Base-by-base conservation (phyloP, 2,113 vertebrate genomes). In the Apus apus region DNA sequence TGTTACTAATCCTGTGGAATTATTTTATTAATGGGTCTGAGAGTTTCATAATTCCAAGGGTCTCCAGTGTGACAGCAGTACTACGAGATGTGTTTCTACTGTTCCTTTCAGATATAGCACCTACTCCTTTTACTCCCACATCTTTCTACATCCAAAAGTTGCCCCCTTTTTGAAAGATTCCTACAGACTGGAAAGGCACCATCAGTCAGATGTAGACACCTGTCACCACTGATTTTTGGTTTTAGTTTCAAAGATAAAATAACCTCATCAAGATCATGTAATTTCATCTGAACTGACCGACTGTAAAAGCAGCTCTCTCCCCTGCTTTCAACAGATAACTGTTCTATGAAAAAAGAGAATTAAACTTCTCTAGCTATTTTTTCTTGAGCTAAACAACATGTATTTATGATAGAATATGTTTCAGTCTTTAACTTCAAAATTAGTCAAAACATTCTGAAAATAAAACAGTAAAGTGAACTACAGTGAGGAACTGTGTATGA, bases 241-340 rank as follows among this genome's bases (percentile, higher is more conserved):
- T 12, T 61, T 15, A 57, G 13, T 86, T 88, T 70, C 15, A 66
- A 73, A 83, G 11, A 83, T 15, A 26, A 68, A 87, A 65, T 11
- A 83, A 56, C 12, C 29, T 82, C 0, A 0, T 61, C 48, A 66
- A 45, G 16, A 19, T 79, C 46, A 25, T 5, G 25, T 2, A 15
- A 32, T 46, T 83, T 45, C 5, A 2, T 32, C 82, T 62, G 25
- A 85, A 38, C 23, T 53, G 51, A 66, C 23, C 50, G 46, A 66
- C 40, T 53, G 13, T 58, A 43, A 68, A 43, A 48, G 11, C 38
- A 46, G 10, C 36, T 15, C 36, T 77, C 25, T 54, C 50, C 30
- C 7, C 66, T 62, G 13, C 25, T 57, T 26, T 67, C 65, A 58
- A 71, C 15, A 84, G 26, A 0, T 10, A 71, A 36, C 27, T 60